phyloP scores from a whole-genome alignment of 2,113 vertebrate species.

The Motacilla tschutschensis region DNA sequence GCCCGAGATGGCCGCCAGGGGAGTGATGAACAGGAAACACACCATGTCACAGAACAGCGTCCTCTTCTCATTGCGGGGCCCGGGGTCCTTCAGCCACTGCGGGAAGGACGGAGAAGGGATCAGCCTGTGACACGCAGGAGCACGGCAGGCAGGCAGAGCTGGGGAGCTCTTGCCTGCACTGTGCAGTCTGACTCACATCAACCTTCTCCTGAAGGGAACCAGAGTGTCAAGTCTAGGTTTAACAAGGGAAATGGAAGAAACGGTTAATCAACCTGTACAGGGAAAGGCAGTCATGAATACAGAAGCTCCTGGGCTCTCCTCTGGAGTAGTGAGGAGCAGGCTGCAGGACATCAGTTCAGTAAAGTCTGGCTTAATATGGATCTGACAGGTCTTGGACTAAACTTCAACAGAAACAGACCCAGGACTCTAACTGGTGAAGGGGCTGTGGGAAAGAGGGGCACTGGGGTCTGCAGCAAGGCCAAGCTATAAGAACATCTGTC shows the following conservation, averaged over 20 bases:
- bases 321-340: not conserved
- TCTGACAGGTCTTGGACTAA: not conserved
- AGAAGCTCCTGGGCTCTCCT: not conserved
- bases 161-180: not conserved
- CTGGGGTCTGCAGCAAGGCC: not conserved
- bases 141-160: fast-evolving
- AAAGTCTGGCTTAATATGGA: not conserved
- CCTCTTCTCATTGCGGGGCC: slow-evolving; percentile 90
- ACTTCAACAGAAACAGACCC: not conserved
- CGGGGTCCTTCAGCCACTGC: slow-evolving; percentile 92
- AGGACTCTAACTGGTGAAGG: not conserved
- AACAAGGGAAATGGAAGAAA: not conserved
- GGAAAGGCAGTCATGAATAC: not conserved
- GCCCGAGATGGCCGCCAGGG: slow-evolving; percentile 90
- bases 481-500: not conserved
- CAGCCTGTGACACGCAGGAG: fast-evolving
- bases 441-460: not conserved
- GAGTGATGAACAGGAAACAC: slow-evolving; percentile 95
- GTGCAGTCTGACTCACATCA: not conserved
- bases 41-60: slow-evolving; percentile 95
- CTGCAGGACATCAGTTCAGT: not conserved
- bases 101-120: not conserved
- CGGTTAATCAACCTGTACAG: not conserved
- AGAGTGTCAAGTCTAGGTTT: not conserved
- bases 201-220: not conserved